Evolutionary conservation across 2,888 invertebrate species (phyloP).

Genomic region (Acanthacorydalis orientalis): DNA sequence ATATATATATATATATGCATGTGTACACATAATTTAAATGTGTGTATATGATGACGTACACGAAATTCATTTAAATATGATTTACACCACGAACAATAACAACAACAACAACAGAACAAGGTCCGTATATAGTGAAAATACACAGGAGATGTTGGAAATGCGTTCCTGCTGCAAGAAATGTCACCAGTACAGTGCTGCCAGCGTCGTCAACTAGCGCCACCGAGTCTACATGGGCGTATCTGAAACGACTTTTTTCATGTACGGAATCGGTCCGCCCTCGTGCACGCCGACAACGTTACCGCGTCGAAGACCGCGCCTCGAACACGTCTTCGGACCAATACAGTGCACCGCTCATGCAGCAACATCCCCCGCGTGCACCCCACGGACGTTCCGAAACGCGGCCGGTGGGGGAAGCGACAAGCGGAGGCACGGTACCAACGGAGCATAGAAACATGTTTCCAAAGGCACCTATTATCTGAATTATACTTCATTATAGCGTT

Average conservation of each 20-base stretch:
- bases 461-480: slow-evolving; percentile 30
- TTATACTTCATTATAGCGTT: slow-evolving; percentile 33
- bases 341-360: slow-evolving; percentile 12
- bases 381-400: slow-evolving; percentile 10
- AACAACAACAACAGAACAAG: neutral
- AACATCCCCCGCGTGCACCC: slow-evolving; percentile 11
- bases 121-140: neutral
- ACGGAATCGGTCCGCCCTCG: neutral
- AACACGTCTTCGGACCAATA: slow-evolving; percentile 16
- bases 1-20: too few species aligned
- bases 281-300: neutral
- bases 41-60: too few species aligned
- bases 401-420: too few species aligned
- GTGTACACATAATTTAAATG: too few species aligned
- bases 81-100: neutral
- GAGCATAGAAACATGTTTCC: slow-evolving; percentile 21
- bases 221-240: slow-evolving; percentile 22
- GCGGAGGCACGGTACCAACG: slow-evolving; percentile 16
- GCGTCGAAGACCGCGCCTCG: neutral
- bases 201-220: slow-evolving; percentile 18
- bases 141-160: neutral
- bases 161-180: neutral
- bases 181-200: too few species aligned
- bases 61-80: too few species aligned
- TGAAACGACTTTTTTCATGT: neutral